Evolutionary conservation across 2,888 invertebrate genomes (phyloP).

Genomic region (Hipparchia sbordonii): DNA sequence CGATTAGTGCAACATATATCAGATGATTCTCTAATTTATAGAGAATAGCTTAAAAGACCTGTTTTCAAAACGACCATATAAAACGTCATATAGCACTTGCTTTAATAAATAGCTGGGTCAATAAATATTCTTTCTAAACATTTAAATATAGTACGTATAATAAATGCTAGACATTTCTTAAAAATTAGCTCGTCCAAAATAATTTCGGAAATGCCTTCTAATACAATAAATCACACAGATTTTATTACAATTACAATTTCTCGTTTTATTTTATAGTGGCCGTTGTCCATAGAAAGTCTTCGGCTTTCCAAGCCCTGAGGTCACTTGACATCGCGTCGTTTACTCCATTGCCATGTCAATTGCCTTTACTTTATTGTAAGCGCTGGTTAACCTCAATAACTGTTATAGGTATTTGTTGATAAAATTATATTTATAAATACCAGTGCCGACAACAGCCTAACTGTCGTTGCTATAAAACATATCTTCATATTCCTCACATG

Average conservation of each 20-base stretch:
- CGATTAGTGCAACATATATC: background rate
- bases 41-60: too few species aligned
- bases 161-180: too few species aligned
- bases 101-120: too few species aligned
- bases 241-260: conserved; percentile 23
- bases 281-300: conserved; percentile 31
- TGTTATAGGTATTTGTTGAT: conserved; percentile 21
- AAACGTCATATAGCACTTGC: too few species aligned
- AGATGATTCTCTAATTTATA: too few species aligned
- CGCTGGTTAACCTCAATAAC: conserved; percentile 29
- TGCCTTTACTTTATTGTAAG: conserved; percentile 27
- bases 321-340: conserved; percentile 34
- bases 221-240: conserved; percentile 22
- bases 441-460: conserved; percentile 4
- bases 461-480: background rate
- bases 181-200: background rate
- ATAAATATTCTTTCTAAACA: too few species aligned
- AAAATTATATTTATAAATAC: conserved; percentile 18
- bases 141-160: too few species aligned
- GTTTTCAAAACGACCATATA: too few species aligned
- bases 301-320: conserved; percentile 32
- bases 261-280: conserved; percentile 30
- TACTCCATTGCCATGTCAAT: conserved; percentile 29
- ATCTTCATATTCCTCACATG: background rate
- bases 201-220: background rate